Evolutionary conservation across 1,140 invertebrate genomes (phyloP).

Genomic region (Drosophila insularis): DNA sequence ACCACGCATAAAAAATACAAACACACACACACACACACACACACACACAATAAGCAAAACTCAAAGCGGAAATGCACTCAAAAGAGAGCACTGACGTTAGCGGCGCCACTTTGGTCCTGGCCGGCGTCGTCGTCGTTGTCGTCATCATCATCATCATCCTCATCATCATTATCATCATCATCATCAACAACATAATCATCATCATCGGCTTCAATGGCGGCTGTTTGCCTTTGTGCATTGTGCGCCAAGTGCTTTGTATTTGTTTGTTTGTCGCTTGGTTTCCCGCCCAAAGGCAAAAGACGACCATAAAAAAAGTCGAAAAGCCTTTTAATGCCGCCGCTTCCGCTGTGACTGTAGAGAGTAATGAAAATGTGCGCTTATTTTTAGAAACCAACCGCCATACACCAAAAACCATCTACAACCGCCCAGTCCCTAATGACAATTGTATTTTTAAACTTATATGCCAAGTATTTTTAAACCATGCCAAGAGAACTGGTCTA

Average conservation of each 20-base stretch:
- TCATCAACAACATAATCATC: background rate
- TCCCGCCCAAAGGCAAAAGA: constrained; percentile 14
- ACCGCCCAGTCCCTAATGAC: constrained; percentile 6
- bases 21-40: constrained; percentile 9
- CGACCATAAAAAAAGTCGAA: constrained; percentile 20
- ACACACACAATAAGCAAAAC: background rate
- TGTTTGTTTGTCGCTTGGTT: constrained; percentile 21
- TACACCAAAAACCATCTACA: background rate
- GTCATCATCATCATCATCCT: background rate
- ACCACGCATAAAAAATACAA: constrained; percentile 15
- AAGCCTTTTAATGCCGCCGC: constrained; percentile 20
- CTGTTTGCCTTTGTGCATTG: constrained; percentile 20
- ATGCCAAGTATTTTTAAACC: constrained; percentile 14
- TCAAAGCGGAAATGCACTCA: constrained; percentile 19
- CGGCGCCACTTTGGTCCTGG: constrained; percentile 13
- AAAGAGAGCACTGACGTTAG: constrained; percentile 15
- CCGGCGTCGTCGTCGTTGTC: background rate
- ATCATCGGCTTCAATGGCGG: constrained; percentile 20
- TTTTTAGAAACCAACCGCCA: constrained; percentile 9
- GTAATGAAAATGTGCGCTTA: constrained; percentile 18
- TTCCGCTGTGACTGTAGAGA: constrained; percentile 4
- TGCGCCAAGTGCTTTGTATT: constrained; percentile 17
- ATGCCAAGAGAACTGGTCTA: background rate
- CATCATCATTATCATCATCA: constrained; percentile 10
- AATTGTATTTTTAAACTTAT: constrained; percentile 16